These are phyloP conservation scores for Sigmodon hispidus DNA, from an alignment of 2,113 vertebrate genomes.

Conservation along the genomic window DNA sequence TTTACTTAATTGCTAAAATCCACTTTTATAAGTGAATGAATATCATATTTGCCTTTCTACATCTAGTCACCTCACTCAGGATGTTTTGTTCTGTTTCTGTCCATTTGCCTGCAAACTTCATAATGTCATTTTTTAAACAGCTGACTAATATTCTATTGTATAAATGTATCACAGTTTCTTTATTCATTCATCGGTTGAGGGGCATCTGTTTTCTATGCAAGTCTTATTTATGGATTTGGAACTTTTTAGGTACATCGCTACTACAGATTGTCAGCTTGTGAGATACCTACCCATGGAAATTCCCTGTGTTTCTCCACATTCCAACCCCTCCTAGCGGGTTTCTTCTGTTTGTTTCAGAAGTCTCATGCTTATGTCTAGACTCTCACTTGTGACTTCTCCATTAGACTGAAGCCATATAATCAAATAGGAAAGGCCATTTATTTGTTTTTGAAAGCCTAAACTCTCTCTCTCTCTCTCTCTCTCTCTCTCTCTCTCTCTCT, in stretches of 20 bases:
- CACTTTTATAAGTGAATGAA: neutral
- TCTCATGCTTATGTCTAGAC: neutral
- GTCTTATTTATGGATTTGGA: neutral
- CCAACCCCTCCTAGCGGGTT: neutral
- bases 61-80: neutral
- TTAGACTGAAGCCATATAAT: neutral
- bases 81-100: too few species aligned
- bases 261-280: rapidly evolving
- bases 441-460: neutral
- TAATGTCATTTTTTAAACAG: neutral
- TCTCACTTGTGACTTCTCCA: neutral
- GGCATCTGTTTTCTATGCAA: neutral
- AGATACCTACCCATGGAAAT: neutral
- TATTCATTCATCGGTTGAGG: neutral
- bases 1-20: neutral
- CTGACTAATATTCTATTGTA: neutral
- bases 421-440: neutral
- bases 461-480: too few species aligned
- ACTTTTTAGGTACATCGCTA: neutral
- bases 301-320: neutral
- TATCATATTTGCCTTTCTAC: neutral
- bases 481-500: too few species aligned
- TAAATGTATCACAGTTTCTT: neutral
- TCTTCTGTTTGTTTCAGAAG: neutral
- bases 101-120: neutral